Base-by-base conservation (phyloP, 1,140 invertebrate species). In the Heterodera schachtii region DNA sequence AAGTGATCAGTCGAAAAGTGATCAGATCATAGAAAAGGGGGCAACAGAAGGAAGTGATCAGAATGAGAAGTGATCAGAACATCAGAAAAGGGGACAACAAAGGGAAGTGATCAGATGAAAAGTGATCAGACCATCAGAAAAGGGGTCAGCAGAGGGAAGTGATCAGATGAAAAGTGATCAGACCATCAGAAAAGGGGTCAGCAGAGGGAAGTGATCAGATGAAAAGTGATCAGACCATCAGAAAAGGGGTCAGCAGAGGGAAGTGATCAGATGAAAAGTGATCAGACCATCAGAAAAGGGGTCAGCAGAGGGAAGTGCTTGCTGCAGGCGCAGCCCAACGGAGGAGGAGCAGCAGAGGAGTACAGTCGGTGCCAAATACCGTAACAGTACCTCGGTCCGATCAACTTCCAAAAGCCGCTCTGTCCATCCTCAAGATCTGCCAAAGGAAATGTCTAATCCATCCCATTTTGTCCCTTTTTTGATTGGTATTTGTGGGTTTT, bases 371-470 rank as follows among this genome's bases (percentile, higher is more conserved):
- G 82, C 85, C 85, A 86, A 77, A 86, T 86, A 5, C 85, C 85
- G 66, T 84, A 86, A 43, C 85, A 86, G 43, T 76, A 82, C 57
- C 83, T 80, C 4, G 85, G 85, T 4, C 85, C 85, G n/a, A 86
- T 83, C 49, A 86, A 66, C 67, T 86, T 86, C 85, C 85, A 86
- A 70, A 86, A 86, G 43, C 85, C 85, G 31, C 75, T 60, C 41
- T 86, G 82, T 16, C 85, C 85, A 64, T 86, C 85, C 21, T 86
- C 85, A n/a, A 86, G 69, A 77, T 86, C 85, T 78, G 70, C 70
- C 21, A 70, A 52, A 52, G 49, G n/a, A 78, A 31, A 71, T 52
- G 66, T 11, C 13, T 78, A 16, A 41, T 7, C 44, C 31, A 21
- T 41, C 67, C 41, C 60, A 69, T 69, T 19, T 64, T 11, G 66